These are phyloP conservation scores for Andrena hattorfiana DNA, from an alignment of 2,888 invertebrate genomes.

Conservation along the genomic window DNA sequence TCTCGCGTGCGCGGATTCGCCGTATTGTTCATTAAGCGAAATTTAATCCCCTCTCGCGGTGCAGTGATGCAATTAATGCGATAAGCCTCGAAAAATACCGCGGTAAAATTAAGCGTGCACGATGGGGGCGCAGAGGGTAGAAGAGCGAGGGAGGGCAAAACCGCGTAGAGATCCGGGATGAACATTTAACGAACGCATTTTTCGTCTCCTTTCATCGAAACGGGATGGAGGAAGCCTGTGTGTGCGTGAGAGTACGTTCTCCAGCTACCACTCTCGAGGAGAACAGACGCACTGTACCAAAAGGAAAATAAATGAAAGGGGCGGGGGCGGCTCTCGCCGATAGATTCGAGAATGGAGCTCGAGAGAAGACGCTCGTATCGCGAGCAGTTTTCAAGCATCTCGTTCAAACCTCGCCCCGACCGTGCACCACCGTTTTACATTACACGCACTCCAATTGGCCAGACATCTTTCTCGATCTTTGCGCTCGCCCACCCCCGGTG, in stretches of 20 bases:
- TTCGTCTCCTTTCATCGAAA: slow-evolving; percentile 31
- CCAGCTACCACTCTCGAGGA: slow-evolving; percentile 11
- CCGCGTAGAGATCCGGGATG: slow-evolving; percentile 29
- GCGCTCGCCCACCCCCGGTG: not conserved
- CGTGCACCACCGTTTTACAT: slow-evolving; percentile 12
- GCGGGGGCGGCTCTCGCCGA: slow-evolving; percentile 10
- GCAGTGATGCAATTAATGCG: slow-evolving; percentile 68
- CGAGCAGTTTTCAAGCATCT: slow-evolving; percentile 4
- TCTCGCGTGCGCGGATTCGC: not conserved
- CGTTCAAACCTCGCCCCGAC: not conserved
- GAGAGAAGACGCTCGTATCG: slow-evolving; percentile 18
- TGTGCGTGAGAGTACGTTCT: not conserved
- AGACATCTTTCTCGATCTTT: slow-evolving; percentile 30
- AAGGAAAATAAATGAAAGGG: slow-evolving; percentile 42
- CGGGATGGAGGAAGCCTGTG: slow-evolving; percentile 1
- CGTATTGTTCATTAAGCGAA: slow-evolving; percentile 65
- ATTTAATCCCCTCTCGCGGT: slow-evolving; percentile 63
- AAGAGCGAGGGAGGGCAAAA: not conserved
- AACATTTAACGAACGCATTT: slow-evolving; percentile 52
- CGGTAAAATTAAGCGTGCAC: slow-evolving; percentile 63
- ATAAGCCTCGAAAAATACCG: slow-evolving; percentile 69
- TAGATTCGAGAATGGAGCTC: slow-evolving; percentile 15
- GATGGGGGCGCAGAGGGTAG: not conserved
- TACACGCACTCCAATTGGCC: slow-evolving; percentile 31
- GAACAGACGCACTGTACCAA: slow-evolving; percentile 8